Evolutionary conservation across 2,888 invertebrate species (phyloP).

Genomic region (Drymonia ruficornis): DNA sequence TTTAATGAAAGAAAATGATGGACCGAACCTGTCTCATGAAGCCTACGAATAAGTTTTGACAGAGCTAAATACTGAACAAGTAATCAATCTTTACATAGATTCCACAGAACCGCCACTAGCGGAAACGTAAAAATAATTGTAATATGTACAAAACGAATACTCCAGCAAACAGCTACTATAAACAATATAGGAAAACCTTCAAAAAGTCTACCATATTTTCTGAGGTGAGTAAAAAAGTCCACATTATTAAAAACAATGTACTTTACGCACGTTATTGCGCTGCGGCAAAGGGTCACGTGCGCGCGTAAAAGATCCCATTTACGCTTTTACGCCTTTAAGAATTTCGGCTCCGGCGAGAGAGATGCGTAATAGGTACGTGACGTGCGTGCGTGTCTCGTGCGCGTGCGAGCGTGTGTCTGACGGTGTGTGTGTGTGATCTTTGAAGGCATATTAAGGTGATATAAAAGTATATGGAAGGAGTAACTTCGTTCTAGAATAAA

Average conservation of each 20-base stretch:
- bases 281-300: slow-evolving; percentile 20
- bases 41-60: no score
- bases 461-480: no score
- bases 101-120: no score
- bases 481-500: no score
- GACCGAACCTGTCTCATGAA: no score
- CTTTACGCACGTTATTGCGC: slow-evolving; percentile 14
- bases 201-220: background rate
- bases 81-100: no score
- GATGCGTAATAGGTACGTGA: slow-evolving; percentile 23
- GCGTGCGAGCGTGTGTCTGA: background rate
- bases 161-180: no score
- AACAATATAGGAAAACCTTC: no score
- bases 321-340: slow-evolving; percentile 22
- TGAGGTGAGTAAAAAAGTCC: background rate
- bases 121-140: no score
- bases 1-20: no score
- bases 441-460: background rate
- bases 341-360: slow-evolving; percentile 18
- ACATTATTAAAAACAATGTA: slow-evolving; percentile 17
- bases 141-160: no score
- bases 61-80: no score
- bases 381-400: slow-evolving; percentile 8
- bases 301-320: slow-evolving; percentile 18
- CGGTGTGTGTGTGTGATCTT: background rate